Percentiles rank a stretch among this genome's conserved stretches.
These are phyloP conservation scores for Scelioninae gen. 2 DNA, from an alignment of 2,888 invertebrate species.

Conservation along the genomic window DNA sequence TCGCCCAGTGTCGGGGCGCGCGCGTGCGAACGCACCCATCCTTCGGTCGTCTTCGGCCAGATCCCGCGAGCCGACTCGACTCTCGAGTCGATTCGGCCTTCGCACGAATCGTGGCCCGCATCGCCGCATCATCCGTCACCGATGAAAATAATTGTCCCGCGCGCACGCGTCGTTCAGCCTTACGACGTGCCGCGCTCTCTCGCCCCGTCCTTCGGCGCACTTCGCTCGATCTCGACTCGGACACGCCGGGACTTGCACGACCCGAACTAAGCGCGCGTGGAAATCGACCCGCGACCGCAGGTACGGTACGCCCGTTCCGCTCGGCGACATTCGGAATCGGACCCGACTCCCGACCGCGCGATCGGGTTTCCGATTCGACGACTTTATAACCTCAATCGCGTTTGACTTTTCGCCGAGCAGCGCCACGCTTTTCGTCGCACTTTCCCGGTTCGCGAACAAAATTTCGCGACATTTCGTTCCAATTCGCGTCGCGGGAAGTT, in stretches of 20 bases:
- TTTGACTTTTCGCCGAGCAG: too few relatives aligned
- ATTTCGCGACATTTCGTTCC: too few relatives aligned
- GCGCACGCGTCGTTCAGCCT: conserved; percentile 19
- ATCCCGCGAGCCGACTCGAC: background rate
- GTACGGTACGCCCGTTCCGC: too few relatives aligned
- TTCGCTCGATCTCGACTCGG: background rate
- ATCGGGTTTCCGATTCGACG: too few relatives aligned
- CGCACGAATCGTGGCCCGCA: background rate
- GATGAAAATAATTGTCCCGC: conserved; percentile 14
- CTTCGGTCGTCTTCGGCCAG: background rate
- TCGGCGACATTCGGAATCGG: too few relatives aligned
- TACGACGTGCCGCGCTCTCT: conserved; percentile 9
- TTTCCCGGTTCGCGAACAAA: too few relatives aligned
- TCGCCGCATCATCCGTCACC: conserved; percentile 6
- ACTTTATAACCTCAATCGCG: too few relatives aligned
- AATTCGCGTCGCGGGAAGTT: too few relatives aligned
- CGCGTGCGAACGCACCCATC: background rate
- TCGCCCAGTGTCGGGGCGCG: background rate
- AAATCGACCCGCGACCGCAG: background rate
- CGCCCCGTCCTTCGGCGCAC: background rate
- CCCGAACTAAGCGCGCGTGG: background rate
- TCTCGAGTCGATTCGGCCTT: background rate
- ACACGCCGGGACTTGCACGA: conserved; percentile 9
- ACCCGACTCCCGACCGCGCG: too few relatives aligned
- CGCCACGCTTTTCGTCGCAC: too few relatives aligned